Evolutionary conservation across 2,113 vertebrate genomes (phyloP).

Genomic region (Trinectes maculatus): DNA sequence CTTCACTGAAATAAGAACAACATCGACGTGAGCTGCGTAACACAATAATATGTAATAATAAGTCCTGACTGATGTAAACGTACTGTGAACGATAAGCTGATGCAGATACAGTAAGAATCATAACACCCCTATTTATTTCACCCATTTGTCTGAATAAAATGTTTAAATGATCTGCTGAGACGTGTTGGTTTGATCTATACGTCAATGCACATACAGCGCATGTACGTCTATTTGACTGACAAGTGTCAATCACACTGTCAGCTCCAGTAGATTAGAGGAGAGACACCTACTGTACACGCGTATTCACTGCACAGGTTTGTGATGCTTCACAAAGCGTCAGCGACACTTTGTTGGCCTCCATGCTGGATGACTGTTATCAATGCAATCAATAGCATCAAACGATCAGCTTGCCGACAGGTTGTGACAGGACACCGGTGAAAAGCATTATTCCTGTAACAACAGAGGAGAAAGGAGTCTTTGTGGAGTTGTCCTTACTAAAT

Average conservation of each 20-base stretch:
- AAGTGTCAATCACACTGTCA: too few species aligned
- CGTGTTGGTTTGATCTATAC: too few species aligned
- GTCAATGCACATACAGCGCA: too few species aligned
- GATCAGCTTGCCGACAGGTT: slow-evolving; percentile 50
- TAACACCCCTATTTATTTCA: slow-evolving; percentile 57
- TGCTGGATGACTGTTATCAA: slow-evolving; percentile 56
- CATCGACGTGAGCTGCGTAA: slow-evolving; percentile 34
- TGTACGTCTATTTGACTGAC: neutral
- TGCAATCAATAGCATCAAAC: slow-evolving; percentile 60
- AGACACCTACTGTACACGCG: neutral
- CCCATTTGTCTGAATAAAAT: slow-evolving; percentile 68
- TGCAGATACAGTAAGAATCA: slow-evolving; percentile 21
- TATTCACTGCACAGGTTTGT: neutral
- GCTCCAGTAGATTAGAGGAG: neutral
- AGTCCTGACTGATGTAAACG: slow-evolving; percentile 54
- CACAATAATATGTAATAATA: slow-evolving; percentile 72
- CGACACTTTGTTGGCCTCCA: slow-evolving; percentile 36
- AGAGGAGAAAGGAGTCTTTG: slow-evolving; percentile 80
- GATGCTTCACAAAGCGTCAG: slow-evolving; percentile 8
- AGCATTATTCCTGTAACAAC: slow-evolving; percentile 71
- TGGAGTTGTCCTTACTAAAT: slow-evolving; percentile 93
- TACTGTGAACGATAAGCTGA: slow-evolving; percentile 25
- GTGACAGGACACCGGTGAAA: slow-evolving; percentile 60
- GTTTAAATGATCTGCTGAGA: too few species aligned
- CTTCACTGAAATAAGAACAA: slow-evolving; percentile 43